phyloP scores from a whole-genome alignment of 2,888 invertebrate species.

The Ischnus inquisitorius region DNA sequence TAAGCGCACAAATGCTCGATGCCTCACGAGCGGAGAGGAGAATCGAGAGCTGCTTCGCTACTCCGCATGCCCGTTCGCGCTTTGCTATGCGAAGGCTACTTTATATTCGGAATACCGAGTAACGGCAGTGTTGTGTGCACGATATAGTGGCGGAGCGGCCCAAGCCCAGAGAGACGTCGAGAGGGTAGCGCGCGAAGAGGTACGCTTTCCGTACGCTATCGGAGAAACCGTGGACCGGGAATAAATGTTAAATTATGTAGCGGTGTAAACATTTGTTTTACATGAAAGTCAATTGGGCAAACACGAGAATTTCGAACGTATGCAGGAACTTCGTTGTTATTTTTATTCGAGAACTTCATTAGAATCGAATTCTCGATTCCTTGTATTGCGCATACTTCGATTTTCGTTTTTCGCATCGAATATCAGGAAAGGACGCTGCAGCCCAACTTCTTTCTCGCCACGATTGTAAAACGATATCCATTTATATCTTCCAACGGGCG shows the following conservation, averaged over 20 bases:
- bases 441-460: too few relatives aligned
- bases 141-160: slow-evolving; percentile 60
- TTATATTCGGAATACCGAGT: slow-evolving; percentile 79
- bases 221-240: slow-evolving; percentile 53
- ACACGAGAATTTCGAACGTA: not conserved
- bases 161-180: slow-evolving; percentile 33
- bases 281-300: slow-evolving; percentile 13
- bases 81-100: slow-evolving; percentile 72
- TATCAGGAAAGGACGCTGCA: too few relatives aligned
- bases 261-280: slow-evolving; percentile 43
- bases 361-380: not conserved
- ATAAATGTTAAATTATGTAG: slow-evolving; percentile 54
- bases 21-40: slow-evolving; percentile 25
- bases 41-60: slow-evolving; percentile 38
- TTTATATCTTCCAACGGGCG: too few relatives aligned
- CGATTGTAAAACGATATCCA: too few relatives aligned
- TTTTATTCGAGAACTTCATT: not conserved
- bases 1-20: slow-evolving; percentile 43
- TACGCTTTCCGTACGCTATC: slow-evolving; percentile 17
- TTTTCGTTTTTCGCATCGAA: not conserved
- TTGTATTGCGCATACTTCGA: not conserved
- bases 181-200: slow-evolving; percentile 46
- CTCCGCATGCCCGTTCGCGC: slow-evolving; percentile 41
- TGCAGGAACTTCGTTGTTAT: not conserved
- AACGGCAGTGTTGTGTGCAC: slow-evolving; percentile 58